Evolutionary conservation across 53 echinoderm and acorn worm genomes (phyloP).

Genomic region (Pentamera pediparva): DNA sequence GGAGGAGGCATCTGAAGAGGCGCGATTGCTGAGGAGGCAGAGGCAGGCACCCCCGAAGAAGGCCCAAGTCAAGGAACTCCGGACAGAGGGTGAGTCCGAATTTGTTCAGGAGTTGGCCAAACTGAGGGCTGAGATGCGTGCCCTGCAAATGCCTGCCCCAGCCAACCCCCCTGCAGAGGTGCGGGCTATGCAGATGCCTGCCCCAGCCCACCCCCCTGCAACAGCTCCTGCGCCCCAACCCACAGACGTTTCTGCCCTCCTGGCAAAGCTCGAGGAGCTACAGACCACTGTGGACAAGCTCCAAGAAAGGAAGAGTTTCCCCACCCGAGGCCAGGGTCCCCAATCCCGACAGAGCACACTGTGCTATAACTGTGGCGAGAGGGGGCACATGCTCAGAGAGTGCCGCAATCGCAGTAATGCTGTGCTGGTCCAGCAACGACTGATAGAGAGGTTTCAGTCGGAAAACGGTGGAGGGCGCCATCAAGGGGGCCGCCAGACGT

Average conservation of each 20-base stretch:
- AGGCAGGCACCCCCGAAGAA: neutral
- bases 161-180: neutral
- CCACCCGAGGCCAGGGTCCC: neutral
- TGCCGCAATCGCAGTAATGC: conserved; percentile 30
- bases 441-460: neutral
- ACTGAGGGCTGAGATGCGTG: neutral
- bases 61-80: neutral
- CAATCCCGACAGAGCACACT: too few species aligned
- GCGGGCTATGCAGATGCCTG: too few species aligned
- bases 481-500: conserved; percentile 26
- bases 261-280: too few species aligned
- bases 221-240: neutral
- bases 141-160: too few species aligned
- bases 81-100: neutral
- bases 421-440: conserved; percentile 16
- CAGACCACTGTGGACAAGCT: too few species aligned
- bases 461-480: conserved; percentile 34
- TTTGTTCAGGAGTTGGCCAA: neutral
- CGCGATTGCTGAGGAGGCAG: neutral
- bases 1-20: neutral
- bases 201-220: neutral
- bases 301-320: too few species aligned
- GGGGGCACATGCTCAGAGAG: conserved; percentile 26
- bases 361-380: too few species aligned
- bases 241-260: too few species aligned